Evolutionary conservation across 2,888 invertebrate genomes (phyloP).

Genomic region (Polymixis lichenea): DNA sequence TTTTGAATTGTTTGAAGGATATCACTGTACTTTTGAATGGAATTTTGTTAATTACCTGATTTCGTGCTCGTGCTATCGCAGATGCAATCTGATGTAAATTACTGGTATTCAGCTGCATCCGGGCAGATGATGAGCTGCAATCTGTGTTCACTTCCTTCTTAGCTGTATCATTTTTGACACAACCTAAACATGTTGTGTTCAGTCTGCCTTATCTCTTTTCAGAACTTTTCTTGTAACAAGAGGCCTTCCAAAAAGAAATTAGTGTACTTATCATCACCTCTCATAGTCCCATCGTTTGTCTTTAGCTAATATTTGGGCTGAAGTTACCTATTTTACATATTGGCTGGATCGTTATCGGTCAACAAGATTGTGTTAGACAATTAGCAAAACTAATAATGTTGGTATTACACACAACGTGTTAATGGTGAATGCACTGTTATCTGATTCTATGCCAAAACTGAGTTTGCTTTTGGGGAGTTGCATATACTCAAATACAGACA

Average conservation of each 20-base stretch:
- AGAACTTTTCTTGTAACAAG: neutral
- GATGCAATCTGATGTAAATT: too few species aligned
- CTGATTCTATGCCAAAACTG: conserved; percentile 23
- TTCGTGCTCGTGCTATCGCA: neutral
- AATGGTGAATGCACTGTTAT: conserved; percentile 24
- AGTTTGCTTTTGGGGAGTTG: conserved; percentile 5
- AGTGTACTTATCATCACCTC: neutral
- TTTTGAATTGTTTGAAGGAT: conserved; percentile 50
- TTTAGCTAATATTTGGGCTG: neutral
- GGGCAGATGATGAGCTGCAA: neutral
- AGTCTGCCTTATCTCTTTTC: neutral
- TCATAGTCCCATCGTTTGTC: neutral
- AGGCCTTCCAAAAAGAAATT: neutral
- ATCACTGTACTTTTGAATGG: neutral
- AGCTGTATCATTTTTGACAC: neutral
- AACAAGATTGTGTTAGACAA: neutral
- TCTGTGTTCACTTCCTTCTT: conserved; percentile 3
- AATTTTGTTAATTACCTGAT: conserved; percentile 11
- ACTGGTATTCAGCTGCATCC: too few species aligned
- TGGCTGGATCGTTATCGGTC: neutral
- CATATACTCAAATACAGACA: neutral
- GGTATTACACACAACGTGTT: neutral
- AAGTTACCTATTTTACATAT: neutral
- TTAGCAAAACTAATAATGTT: conserved; percentile 1
- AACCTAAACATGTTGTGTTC: too few species aligned